phyloP scores from a whole-genome alignment of 2,888 invertebrate species.

The Unio pictorum region DNA sequence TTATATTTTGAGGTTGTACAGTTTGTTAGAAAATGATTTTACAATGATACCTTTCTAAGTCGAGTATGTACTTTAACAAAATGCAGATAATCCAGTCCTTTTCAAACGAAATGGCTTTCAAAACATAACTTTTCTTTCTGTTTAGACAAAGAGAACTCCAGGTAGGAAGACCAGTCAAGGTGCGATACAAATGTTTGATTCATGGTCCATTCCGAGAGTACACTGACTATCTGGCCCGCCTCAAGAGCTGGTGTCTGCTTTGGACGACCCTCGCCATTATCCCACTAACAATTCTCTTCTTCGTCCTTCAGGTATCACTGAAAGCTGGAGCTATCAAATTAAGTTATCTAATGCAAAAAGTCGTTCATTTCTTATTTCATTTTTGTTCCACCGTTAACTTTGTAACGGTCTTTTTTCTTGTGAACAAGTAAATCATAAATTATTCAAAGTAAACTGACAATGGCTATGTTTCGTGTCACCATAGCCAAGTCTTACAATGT shows the following conservation, averaged over 20 bases:
- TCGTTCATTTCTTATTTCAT: background rate
- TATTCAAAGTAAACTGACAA: too few relatives aligned
- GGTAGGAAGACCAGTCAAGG: constrained; percentile 44
- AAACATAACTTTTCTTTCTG: background rate
- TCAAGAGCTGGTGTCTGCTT: constrained; percentile 70
- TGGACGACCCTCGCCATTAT: constrained; percentile 63
- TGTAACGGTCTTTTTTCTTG: too few relatives aligned
- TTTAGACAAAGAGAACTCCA: constrained; percentile 22
- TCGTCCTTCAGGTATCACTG: constrained; percentile 52
- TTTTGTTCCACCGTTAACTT: background rate
- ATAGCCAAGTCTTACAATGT: too few relatives aligned
- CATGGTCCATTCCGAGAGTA: constrained; percentile 69
- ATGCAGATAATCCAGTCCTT: too few relatives aligned
- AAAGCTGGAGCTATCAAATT: too few relatives aligned
- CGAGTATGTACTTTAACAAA: too few relatives aligned
- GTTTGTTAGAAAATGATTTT: too few relatives aligned
- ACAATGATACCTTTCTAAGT: too few relatives aligned
- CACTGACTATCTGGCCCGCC: constrained; percentile 57
- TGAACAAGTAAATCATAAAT: too few relatives aligned
- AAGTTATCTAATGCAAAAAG: background rate
- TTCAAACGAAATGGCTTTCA: too few relatives aligned
- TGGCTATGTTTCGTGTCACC: too few relatives aligned
- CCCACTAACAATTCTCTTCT: constrained; percentile 67
- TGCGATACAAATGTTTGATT: constrained; percentile 59
- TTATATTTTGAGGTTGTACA: too few relatives aligned